Base-by-base conservation (phyloP, 2,888 invertebrate species). In the Monopis laevigella region DNA sequence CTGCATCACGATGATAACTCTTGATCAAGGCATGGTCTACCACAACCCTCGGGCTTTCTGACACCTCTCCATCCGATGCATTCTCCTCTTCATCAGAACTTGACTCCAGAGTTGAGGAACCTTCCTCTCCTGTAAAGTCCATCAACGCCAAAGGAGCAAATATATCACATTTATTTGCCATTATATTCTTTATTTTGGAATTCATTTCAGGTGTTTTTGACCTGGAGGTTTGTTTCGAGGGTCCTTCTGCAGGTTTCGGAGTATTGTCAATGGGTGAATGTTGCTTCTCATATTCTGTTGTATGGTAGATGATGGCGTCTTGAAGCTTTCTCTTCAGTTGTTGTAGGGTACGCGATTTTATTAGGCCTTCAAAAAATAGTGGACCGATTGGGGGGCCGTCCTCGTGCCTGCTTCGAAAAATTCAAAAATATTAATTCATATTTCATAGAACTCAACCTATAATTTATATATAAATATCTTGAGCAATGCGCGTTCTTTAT, bases 281-380 rank as follows among this genome's bases (percentile, higher is more conserved):
- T n/a, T n/a, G n/a, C n/a, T n/a, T n/a, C n/a, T 32, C 17, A 8
- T 10, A 14, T 17, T 17, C 16, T 2, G 4, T 17, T 13, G 2
- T 17, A 17, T 32, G 32, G 14, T 32, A 32, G 17, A 10, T 10
- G 3, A 32, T 7, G 2, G 16, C 17, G 3, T 32, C 52, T 54
- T 43, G 53, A 48, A 81, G 55, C 1, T 64, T 57, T 43, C 61
- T 62, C 46, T 68, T 72, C 1, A 80, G 56, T 43, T 70, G 68
- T 0, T 51, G 39, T 2, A 78, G 50, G 1, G 62, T 58, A 2
- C 74, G 60, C 0, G 78, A 66, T 46, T 81, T 81, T 8, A 70
- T 56, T 11, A 80, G 43, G 0, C 81, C 82, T 48, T 70, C 69
- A 55, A 74, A 81, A 61, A 77, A 75, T 14, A 78, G 46, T 0